Percentiles rank a stretch among this genome's conserved stretches.
Conservation (phyloP, 1,140 invertebrate genomes). For the Megalonaias nervosa region DNA sequence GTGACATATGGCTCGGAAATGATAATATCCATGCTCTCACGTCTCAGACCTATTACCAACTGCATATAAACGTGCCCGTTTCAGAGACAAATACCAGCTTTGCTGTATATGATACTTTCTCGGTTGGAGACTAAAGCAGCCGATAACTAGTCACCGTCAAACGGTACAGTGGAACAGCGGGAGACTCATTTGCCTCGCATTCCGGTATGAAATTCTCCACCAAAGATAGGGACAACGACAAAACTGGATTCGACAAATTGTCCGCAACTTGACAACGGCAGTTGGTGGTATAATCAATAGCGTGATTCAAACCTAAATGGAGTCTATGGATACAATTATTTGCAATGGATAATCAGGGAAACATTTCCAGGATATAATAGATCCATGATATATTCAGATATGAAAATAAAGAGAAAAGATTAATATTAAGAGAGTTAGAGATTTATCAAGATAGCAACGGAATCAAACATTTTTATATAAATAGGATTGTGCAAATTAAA, state of each 20-base stretch:
- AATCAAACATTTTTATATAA: too few species aligned
- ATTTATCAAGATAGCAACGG: too few species aligned
- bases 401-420: too few species aligned
- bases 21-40: conserved; percentile 36
- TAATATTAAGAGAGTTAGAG: too few species aligned
- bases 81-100: too few species aligned
- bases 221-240: too few species aligned
- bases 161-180: conserved; percentile 7
- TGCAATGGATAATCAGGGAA: too few species aligned
- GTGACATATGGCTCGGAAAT: conserved; percentile 44
- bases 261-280: conserved; percentile 16
- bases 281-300: conserved; percentile 35
- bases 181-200: conserved; percentile 4
- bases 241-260: conserved; percentile 11
- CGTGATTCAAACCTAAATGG: conserved; percentile 33
- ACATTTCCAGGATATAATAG: too few species aligned
- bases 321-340: not conserved
- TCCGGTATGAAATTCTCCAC: too few species aligned
- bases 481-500: too few species aligned
- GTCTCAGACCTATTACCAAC: conserved; percentile 8
- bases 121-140: not conserved
- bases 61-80: conserved; percentile 20
- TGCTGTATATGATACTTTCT: conserved; percentile 13
- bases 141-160: conserved; percentile 1
- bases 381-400: too few species aligned